Conservation (phyloP, 2,113 vertebrate species). For the Poeciliopsis retropinna region DNA sequence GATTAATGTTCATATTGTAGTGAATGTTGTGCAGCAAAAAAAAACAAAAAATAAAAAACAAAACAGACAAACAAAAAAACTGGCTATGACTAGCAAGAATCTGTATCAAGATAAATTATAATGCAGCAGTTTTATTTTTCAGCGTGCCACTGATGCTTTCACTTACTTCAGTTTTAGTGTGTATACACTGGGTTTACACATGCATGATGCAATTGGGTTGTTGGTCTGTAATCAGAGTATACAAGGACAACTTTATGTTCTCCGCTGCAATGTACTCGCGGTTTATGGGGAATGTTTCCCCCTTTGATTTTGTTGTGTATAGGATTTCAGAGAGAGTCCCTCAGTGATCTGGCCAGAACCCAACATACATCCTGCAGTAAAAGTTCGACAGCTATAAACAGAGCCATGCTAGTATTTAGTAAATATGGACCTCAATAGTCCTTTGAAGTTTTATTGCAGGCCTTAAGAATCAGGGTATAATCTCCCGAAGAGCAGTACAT, state of each 20-base stretch:
- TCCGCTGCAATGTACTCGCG: conserved; percentile 43
- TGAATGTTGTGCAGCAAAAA: background rate
- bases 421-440: conserved; percentile 50
- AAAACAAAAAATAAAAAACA: no score
- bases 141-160: conserved; percentile 30
- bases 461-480: conserved; percentile 41
- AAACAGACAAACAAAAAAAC: no score
- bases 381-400: conserved; percentile 51
- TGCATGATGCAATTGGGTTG: conserved; percentile 25
- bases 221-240: conserved; percentile 60
- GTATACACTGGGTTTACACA: conserved; percentile 47
- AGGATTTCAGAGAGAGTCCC: conserved; percentile 41
- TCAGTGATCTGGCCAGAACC: conserved; percentile 25
- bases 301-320: conserved; percentile 60
- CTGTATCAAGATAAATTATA: conserved; percentile 21
- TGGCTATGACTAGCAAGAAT: conserved; percentile 14
- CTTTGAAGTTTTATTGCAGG: conserved; percentile 58
- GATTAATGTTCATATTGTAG: background rate
- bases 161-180: conserved; percentile 26
- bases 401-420: conserved; percentile 39
- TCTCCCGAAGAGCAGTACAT: conserved; percentile 28
- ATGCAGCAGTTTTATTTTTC: conserved; percentile 17
- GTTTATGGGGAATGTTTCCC: conserved; percentile 30
- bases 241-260: conserved; percentile 41
- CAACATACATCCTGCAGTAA: conserved; percentile 34